Evolutionary conservation across 2,113 vertebrate species (phyloP), one percentile per base, ranked within the genome.

Genomic region (Maccullochella peelii): DNA sequence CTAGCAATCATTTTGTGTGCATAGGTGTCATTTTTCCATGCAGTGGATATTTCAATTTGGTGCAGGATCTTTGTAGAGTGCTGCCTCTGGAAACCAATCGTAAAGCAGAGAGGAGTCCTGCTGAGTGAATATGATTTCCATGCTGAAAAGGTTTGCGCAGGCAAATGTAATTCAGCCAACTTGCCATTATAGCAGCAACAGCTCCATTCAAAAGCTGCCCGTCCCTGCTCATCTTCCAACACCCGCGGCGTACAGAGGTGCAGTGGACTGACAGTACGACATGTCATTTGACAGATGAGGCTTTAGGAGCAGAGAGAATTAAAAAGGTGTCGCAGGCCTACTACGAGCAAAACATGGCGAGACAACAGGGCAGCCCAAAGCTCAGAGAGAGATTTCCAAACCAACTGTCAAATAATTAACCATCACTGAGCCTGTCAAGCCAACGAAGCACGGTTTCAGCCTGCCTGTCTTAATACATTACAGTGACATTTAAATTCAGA

Each of bases 101-200:
- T 42, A 72, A 52, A 65, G 59, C 74, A 66, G 49, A 67, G 57
- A 30, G 40, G 66, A 73, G 74, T 58, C 87, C 77, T 15, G 61
- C 83, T 86, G 88, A 77, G 80, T 65, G 83, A 84, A 89, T 86
- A 77, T 74, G 75, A 89, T 87, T 87, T 87, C 74, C 77, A 74
- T 77, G 74, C 77, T 82, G 70, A 85, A 85, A 86, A 69, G 70
- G 77, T 81, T 91, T 87, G 82, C 47, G 70, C 74, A 65, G 79
- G 70, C 65, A 65, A 89, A 80, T 82, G 78, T 54, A 62, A 90
- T 86, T 85, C 79, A 68, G 83, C 65, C 9, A 5, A 62, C 55
- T 30, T 69, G 81, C 67, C 55, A 74, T 86, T 82, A 82, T 14
- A 86, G 83, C 66, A 9, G 69, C 63, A 14, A 68, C 23, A 0